A percentile compares a stretch with the other conserved stretches of the same genome.
These are phyloP conservation scores for Leptinotarsa texana DNA, from an alignment of 1,140 invertebrate species.

Conservation along the genomic window DNA sequence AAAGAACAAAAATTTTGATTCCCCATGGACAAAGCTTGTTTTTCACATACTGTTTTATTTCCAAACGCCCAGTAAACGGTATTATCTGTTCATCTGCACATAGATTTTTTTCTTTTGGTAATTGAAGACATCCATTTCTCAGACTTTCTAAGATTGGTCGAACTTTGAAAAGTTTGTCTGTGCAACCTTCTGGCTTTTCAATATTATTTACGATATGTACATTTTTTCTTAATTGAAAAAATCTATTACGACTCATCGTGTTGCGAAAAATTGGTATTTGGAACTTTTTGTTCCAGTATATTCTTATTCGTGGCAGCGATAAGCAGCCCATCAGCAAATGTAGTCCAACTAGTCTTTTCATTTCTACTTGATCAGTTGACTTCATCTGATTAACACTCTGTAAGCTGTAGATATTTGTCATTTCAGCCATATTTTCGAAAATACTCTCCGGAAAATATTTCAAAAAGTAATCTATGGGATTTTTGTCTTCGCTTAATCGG, in stretches of 20 bases:
- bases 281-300: conserved; percentile 1
- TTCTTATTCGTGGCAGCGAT: neutral
- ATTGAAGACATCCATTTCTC: neutral
- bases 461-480: conserved; percentile 12
- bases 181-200: neutral
- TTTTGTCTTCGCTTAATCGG: neutral
- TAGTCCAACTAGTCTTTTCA: conserved; percentile 4
- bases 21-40: conserved; percentile 28
- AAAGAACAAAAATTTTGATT: conserved; percentile 27
- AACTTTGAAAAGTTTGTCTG: neutral
- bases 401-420: neutral
- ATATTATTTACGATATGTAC: neutral
- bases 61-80: conserved; percentile 20
- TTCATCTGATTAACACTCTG: neutral
- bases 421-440: conserved; percentile 12
- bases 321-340: neutral
- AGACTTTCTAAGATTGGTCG: neutral
- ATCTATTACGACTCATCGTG: conserved; percentile 1
- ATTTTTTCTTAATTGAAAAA: neutral
- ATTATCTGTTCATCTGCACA: conserved; percentile 21
- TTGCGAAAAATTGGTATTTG: neutral
- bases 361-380: neutral
- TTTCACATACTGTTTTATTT: conserved; percentile 25
- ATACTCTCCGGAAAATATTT: too few relatives aligned
- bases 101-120: neutral